Evolutionary conservation across 2,888 invertebrate genomes (phyloP), one percentile per base, ranked within the genome.

Genomic region (Carpatolechia fugitivella): DNA sequence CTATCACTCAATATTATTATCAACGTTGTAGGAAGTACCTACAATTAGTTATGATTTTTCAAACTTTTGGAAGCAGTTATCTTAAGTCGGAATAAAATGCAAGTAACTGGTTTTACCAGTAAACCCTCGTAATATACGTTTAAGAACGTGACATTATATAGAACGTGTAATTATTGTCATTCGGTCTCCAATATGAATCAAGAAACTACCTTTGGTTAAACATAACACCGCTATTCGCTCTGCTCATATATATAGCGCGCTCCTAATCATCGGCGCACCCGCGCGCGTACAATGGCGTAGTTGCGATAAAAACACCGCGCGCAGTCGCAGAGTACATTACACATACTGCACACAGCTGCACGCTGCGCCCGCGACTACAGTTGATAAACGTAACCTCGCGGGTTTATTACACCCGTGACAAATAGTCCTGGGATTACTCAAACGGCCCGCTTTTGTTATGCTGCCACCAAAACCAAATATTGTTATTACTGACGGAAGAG

Each of bases 291-390:
- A 61, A 62, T 59, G 61, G 63, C 56, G 64, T 63, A 61, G 48
- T 30, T 57, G 59, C 64, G 66, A 62, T 64, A 73, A 72, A 73
- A 74, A 70, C n/a, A n/a, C 69, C 60, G 41, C 41, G 41, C n/a
- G 69, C 63, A 63, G 44, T 14, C 36, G 24, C 49, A 18, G 20
- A 7, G n/a, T 20, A n/a, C 35, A 35, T 35, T 35, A n/a, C 8
- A n/a, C 6, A 6, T 24, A 24, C 24, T 16, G 6, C 41, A 16
- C 41, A 10, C 41, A 11, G 41, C 10, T 10, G 41, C 41, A 7
- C 38, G 24, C 24, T 24, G 24, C 24, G 24, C 24, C 6, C 24
- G 24, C 24, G 24, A 16, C 38, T 38, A 14, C 38, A 38, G 38
- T 38, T 16, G 16, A 38, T 38, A 38, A 11, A 41, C 41, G 41